Conservation (phyloP, 2,888 invertebrate genomes). For the Lepetodrilus schrolli region DNA sequence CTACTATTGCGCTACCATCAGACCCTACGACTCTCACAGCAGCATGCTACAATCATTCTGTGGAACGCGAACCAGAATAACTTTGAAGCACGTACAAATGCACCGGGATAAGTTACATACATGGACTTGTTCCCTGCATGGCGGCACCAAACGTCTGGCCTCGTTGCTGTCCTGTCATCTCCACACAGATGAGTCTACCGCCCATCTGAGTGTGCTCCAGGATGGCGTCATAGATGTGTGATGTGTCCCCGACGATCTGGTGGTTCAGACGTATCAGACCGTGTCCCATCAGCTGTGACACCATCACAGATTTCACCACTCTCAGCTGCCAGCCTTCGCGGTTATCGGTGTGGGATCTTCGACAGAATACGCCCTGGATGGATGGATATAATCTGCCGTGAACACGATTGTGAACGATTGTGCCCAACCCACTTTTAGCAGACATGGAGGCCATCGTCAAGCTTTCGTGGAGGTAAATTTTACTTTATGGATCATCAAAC, state of each 20-base stretch:
- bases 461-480: no score
- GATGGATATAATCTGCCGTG: no score
- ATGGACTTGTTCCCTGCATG: conserved; percentile 26
- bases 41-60: no score
- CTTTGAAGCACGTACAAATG: no score
- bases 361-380: conserved; percentile 62
- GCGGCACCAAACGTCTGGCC: conserved; percentile 29
- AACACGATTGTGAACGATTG: no score
- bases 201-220: conserved; percentile 50
- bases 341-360: conserved; percentile 44
- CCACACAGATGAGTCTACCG: conserved; percentile 59
- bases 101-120: no score
- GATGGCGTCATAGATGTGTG: conserved; percentile 56
- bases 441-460: no score
- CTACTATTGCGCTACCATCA: no score
- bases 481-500: no score
- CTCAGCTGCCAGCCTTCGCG: conserved; percentile 57
- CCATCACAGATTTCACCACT: conserved; percentile 61
- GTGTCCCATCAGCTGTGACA: conserved; percentile 33
- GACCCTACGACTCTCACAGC: no score
- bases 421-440: no score
- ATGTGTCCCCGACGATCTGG: conserved; percentile 37
- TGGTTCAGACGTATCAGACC: conserved; percentile 29
- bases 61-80: no score
- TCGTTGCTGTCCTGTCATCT: conserved; percentile 56